Conservation (phyloP, 2,888 invertebrate species). For the Lithophane semibrunnea region DNA sequence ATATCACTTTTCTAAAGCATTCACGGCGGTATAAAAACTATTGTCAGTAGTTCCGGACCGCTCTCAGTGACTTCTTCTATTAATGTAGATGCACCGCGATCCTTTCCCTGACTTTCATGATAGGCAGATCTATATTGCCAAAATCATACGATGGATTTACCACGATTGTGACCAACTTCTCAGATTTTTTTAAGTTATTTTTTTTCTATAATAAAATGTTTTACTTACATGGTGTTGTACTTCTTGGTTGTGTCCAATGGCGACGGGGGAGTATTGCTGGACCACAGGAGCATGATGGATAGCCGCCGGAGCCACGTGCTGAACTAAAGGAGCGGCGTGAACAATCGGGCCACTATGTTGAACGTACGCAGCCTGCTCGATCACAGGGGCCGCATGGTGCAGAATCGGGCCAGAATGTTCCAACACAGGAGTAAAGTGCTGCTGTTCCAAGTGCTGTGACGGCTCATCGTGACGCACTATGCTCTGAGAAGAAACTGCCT, state of each 20-base stretch:
- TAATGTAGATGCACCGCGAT: not conserved
- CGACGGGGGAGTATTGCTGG: conserved; percentile 73
- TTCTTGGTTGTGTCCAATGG: conserved; percentile 75
- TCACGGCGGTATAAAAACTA: not conserved
- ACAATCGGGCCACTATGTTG: conserved; percentile 67
- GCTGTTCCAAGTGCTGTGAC: conserved; percentile 68
- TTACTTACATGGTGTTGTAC: conserved; percentile 78
- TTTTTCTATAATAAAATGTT: not conserved
- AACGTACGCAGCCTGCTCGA: conserved; percentile 66
- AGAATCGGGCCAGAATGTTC: conserved; percentile 68
- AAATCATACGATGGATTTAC: not conserved
- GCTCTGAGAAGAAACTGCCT: conserved; percentile 86
- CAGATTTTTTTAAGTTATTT: not conserved
- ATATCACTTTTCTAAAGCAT: not conserved
- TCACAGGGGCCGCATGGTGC: conserved; percentile 67
- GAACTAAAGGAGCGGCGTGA: conserved; percentile 61
- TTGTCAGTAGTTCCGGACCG: not conserved
- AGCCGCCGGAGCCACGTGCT: conserved; percentile 52
- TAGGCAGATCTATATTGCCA: not conserved
- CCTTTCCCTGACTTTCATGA: not conserved
- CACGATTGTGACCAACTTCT: accelerated
- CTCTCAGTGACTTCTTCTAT: not conserved
- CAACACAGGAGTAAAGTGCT: conserved; percentile 71
- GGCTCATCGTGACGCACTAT: conserved; percentile 84
- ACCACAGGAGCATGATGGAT: conserved; percentile 68